A percentile compares a stretch with the other conserved stretches of the same genome.
Evolutionary conservation across 2,113 vertebrate species (phyloP).

Genomic region (Ceyx melanurus): DNA sequence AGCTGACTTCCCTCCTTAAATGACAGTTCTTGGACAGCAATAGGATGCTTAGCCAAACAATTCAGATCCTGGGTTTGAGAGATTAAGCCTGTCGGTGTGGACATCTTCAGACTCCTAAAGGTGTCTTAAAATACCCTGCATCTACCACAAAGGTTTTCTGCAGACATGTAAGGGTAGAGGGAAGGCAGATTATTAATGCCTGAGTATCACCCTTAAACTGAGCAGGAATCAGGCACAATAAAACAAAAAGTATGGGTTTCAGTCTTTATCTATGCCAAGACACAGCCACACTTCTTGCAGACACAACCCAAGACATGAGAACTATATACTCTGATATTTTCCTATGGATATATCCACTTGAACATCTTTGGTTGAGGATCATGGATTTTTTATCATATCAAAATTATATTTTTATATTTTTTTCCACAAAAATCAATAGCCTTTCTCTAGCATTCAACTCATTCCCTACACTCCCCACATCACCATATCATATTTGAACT

Average conservation of each 20-base stretch:
- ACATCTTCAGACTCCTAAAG: background rate
- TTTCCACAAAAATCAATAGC: slow-evolving; percentile 14
- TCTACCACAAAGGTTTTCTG: background rate
- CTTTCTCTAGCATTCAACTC: background rate
- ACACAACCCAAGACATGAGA: background rate
- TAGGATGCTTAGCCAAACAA: background rate
- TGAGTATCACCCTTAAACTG: background rate
- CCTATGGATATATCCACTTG: background rate
- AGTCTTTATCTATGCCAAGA: background rate
- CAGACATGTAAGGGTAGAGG: background rate
- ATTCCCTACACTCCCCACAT: background rate
- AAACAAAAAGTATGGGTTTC: background rate
- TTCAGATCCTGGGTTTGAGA: background rate
- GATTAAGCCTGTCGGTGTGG: background rate
- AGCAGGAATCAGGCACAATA: background rate
- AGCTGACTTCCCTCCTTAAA: background rate
- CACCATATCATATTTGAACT: background rate
- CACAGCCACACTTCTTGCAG: background rate
- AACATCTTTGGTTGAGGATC: background rate
- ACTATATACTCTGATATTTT: background rate
- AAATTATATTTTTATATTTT: background rate
- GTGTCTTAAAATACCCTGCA: background rate
- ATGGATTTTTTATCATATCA: background rate
- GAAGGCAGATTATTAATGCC: background rate
- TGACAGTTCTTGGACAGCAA: background rate